Evolutionary conservation across 2,888 invertebrate species (phyloP).

Genomic region (Onchidella celtica): DNA sequence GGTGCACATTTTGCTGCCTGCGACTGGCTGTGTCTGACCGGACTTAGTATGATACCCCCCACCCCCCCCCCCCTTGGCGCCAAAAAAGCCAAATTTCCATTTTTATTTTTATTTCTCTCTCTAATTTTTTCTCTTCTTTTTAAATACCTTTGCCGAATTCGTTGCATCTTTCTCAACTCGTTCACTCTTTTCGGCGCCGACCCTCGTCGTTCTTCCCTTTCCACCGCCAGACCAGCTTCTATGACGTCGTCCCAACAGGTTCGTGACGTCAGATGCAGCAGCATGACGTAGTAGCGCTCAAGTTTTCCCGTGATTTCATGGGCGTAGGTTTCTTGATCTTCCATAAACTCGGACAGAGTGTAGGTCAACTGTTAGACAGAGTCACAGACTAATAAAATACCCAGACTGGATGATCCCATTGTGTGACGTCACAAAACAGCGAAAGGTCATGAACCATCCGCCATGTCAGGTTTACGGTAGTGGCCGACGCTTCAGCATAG

Average conservation of each 20-base stretch:
- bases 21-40: too few relatives aligned
- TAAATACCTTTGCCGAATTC: conserved; percentile 30
- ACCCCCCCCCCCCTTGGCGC: too few relatives aligned
- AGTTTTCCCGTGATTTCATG: conserved; percentile 23
- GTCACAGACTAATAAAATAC: too few relatives aligned
- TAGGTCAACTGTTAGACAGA: conserved; percentile 47
- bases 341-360: conserved; percentile 42
- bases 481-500: too few relatives aligned
- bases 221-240: conserved; percentile 36
- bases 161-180: conserved; percentile 43
- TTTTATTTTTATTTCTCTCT: background rate
- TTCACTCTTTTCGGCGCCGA: conserved; percentile 40
- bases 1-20: too few relatives aligned
- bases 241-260: conserved; percentile 50
- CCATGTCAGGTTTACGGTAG: too few relatives aligned
- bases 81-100: too few relatives aligned
- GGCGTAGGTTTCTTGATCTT: conserved; percentile 36
- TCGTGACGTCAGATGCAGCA: conserved; percentile 30
- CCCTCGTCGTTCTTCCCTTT: conserved; percentile 15
- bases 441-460: too few relatives aligned
- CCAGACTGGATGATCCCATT: too few relatives aligned
- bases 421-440: too few relatives aligned
- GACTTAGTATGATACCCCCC: too few relatives aligned
- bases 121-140: background rate
- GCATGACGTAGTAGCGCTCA: conserved; percentile 28